A percentile compares a stretch with the other conserved stretches of the same genome.
phyloP scores from a whole-genome alignment of 2,888 invertebrate genomes.

The Steinernema carpocapsae region DNA sequence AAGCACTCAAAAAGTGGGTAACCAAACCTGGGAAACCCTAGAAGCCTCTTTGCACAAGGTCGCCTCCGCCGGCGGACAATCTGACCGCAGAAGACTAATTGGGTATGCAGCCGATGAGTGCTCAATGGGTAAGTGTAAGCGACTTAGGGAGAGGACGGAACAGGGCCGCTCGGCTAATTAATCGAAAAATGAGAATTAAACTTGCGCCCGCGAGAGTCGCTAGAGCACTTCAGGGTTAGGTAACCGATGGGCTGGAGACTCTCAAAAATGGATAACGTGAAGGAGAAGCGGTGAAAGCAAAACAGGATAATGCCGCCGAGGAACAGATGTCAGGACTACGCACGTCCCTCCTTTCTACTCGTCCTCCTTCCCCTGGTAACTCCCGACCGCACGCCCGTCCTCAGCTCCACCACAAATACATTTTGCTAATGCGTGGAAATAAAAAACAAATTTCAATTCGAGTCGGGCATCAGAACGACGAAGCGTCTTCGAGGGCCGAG shows the following conservation, averaged over 20 bases:
- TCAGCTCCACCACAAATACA: conserved; percentile 2
- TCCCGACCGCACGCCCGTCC: no score
- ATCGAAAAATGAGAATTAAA: neutral
- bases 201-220: neutral
- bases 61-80: neutral
- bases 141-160: neutral
- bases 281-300: conserved; percentile 19
- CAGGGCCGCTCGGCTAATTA: conserved; percentile 28
- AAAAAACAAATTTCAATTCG: conserved; percentile 31
- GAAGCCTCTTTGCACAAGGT: no score
- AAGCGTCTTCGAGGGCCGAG: no score
- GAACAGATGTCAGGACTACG: conserved; percentile 11
- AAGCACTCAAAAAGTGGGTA: no score
- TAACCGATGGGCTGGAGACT: neutral
- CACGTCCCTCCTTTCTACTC: neutral
- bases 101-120: conserved; percentile 11
- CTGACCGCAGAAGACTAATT: conserved; percentile 24
- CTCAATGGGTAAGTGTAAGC: neutral
- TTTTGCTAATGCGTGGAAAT: conserved; percentile 22
- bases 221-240: neutral
- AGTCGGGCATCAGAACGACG: neutral
- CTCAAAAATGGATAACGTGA: neutral
- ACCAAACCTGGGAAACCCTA: no score
- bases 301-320: conserved; percentile 11
- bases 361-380: neutral